Conservation (phyloP, 2,797 vertebrate genomes). For the Pachyuromys duprasi region DNA sequence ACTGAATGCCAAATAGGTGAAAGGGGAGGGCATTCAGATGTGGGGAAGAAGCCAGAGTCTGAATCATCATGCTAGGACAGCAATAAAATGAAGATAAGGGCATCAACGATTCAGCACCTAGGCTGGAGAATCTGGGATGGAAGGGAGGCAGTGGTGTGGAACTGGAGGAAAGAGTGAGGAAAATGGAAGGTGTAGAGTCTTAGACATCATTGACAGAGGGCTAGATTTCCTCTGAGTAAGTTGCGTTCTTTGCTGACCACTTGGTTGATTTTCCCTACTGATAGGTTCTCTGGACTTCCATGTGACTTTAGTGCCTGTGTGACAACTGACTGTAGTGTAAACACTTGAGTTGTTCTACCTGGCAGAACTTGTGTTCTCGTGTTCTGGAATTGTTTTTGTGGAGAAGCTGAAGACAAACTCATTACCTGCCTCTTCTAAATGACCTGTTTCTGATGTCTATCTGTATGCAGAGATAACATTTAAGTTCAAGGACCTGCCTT, state of each 20-base stretch:
- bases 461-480: neutral
- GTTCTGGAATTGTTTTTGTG: neutral
- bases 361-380: neutral
- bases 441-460: neutral
- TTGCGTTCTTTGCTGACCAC: neutral
- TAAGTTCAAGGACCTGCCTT: neutral
- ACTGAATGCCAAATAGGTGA: neutral
- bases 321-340: neutral
- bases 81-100: neutral
- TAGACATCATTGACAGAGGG: neutral
- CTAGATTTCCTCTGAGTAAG: neutral
- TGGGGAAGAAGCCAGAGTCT: neutral
- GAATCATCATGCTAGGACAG: neutral
- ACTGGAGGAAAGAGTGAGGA: neutral
- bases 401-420: neutral
- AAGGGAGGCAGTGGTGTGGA: neutral
- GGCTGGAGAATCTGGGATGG: neutral
- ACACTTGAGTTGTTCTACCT: neutral
- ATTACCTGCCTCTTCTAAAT: neutral
- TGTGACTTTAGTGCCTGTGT: neutral
- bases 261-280: neutral
- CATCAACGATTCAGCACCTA: neutral
- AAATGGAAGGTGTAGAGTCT: neutral
- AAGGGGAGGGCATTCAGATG: neutral
- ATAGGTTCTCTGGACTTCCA: neutral